Conservation (phyloP, 2,113 vertebrate genomes). For the Perca schrenkii region DNA sequence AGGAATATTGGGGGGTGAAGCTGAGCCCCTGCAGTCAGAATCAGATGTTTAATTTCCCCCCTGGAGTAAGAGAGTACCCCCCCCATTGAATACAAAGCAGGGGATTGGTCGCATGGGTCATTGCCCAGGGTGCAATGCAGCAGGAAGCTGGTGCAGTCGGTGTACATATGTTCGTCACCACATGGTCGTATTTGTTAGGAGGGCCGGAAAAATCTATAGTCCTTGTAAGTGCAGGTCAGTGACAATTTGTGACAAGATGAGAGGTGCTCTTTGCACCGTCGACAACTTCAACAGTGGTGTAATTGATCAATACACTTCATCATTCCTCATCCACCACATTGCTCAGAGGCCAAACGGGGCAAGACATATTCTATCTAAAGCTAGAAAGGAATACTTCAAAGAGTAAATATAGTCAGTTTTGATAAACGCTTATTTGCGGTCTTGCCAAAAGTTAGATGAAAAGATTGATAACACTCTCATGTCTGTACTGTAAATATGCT, state of each 20-base stretch:
- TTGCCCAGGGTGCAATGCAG: slow-evolving; percentile 77
- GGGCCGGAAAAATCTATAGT: slow-evolving; percentile 53
- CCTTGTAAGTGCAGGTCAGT: slow-evolving; percentile 53
- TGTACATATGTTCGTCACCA: slow-evolving; percentile 49
- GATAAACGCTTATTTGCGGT: neutral
- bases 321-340: neutral
- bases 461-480: neutral
- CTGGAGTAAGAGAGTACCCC: slow-evolving; percentile 73
- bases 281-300: slow-evolving; percentile 8
- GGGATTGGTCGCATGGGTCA: slow-evolving; percentile 73
- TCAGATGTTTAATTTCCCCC: slow-evolving; percentile 81
- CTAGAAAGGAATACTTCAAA: neutral
- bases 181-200: slow-evolving; percentile 42
- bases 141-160: slow-evolving; percentile 58
- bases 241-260: slow-evolving; percentile 43
- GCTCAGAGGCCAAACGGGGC: neutral
- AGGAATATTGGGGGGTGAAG: slow-evolving; percentile 68
- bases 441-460: neutral
- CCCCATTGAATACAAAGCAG: slow-evolving; percentile 68
- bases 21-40: slow-evolving; percentile 64
- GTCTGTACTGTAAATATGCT: neutral
- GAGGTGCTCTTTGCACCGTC: slow-evolving; percentile 16
- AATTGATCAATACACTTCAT: slow-evolving; percentile 36
- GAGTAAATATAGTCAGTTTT: neutral
- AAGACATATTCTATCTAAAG: neutral